Evolutionary conservation across 2,888 invertebrate species (phyloP).

Genomic region (Drosophila seclusa): DNA sequence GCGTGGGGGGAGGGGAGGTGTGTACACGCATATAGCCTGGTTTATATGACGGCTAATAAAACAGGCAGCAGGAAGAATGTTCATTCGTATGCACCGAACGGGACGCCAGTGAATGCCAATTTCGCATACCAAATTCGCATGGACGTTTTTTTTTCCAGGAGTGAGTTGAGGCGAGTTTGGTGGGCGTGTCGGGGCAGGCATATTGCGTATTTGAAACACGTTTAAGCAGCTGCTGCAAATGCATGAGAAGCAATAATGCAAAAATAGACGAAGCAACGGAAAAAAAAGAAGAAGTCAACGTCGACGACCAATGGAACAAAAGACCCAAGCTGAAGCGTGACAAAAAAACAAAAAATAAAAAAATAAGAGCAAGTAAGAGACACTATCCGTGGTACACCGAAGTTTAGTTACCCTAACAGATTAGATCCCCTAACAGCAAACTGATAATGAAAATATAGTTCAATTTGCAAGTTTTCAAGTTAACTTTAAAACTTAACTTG

Average conservation of each 20-base stretch:
- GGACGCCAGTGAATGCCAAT: slow-evolving; percentile 50
- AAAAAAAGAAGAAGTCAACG: slow-evolving; percentile 8
- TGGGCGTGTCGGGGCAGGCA: slow-evolving; percentile 30
- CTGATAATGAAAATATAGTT: background rate
- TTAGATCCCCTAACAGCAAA: background rate
- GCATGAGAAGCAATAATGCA: slow-evolving; percentile 69
- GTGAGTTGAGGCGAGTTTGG: background rate
- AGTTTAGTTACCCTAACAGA: background rate
- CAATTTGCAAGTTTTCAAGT: background rate
- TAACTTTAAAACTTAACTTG: background rate
- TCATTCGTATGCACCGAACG: slow-evolving; percentile 68
- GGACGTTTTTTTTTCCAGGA: slow-evolving; percentile 16
- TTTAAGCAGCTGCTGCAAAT: slow-evolving; percentile 75
- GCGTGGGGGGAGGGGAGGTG: background rate
- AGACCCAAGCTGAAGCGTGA: slow-evolving; percentile 61
- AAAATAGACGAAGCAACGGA: slow-evolving; percentile 37
- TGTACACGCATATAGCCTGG: slow-evolving; percentile 38
- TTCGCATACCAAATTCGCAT: slow-evolving; percentile 60
- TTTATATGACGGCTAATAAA: slow-evolving; percentile 72
- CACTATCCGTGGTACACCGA: background rate
- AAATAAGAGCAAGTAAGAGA: background rate
- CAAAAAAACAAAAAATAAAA: slow-evolving; percentile 37
- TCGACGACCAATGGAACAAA: slow-evolving; percentile 41
- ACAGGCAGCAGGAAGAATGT: slow-evolving; percentile 51
- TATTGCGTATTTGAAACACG: slow-evolving; percentile 78